A percentile compares a stretch with the other conserved stretches of the same genome.
These are phyloP conservation scores for Cryptops parisi DNA, from an alignment of 2,888 invertebrate genomes.

Conservation along the genomic window DNA sequence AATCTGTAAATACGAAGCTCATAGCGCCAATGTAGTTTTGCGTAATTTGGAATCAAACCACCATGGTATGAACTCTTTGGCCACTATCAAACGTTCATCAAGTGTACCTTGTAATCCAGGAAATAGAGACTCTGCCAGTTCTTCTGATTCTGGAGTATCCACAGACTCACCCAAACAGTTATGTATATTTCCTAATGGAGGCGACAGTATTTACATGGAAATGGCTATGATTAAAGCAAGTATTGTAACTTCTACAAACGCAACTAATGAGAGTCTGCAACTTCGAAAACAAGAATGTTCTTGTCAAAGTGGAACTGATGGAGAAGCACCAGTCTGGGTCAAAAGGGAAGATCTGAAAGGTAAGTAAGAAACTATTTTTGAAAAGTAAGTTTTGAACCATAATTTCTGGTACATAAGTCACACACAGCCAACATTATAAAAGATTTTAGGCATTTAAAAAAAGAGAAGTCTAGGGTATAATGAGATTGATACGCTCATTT, in stretches of 20 bases:
- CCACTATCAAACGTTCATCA: constrained; percentile 41
- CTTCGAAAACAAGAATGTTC: neutral
- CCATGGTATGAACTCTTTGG: neutral
- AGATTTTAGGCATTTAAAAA: too few relatives aligned
- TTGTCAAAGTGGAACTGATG: neutral
- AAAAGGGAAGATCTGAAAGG: constrained; percentile 7
- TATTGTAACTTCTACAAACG: neutral
- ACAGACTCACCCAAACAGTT: constrained; percentile 16
- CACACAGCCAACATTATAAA: too few relatives aligned
- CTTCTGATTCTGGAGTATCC: constrained; percentile 64
- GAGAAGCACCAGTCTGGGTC: constrained; percentile 9
- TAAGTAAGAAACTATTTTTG: too few relatives aligned
- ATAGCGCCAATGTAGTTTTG: neutral
- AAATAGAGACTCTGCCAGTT: constrained; percentile 66
- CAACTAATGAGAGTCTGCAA: neutral
- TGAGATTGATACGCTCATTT: too few relatives aligned
- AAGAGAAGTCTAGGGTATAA: too few relatives aligned
- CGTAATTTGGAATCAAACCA: neutral
- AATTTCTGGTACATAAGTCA: too few relatives aligned
- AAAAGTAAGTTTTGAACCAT: too few relatives aligned
- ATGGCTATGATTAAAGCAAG: constrained; percentile 1
- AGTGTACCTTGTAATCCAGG: constrained; percentile 63
- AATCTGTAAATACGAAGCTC: neutral
- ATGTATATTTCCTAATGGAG: neutral
- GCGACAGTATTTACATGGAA: constrained; percentile 1